Evolutionary conservation across 2,797 vertebrate genomes (phyloP), one percentile per base, ranked within the genome.

Genomic region (Enteromius thamalakanensis): DNA sequence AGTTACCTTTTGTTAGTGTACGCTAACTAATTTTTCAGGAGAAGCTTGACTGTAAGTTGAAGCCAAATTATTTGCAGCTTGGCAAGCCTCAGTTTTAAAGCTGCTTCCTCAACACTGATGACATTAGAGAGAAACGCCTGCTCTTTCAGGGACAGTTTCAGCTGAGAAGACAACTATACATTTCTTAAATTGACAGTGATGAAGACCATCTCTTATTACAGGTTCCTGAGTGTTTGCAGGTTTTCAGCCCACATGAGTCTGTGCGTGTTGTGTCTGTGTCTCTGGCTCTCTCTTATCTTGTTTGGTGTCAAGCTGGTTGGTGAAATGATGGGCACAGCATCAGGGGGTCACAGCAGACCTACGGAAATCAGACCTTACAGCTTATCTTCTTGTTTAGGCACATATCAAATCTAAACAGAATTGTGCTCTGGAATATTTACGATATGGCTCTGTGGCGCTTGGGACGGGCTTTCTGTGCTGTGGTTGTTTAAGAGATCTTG

Each of bases 251-350:
- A 70, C 74, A 83, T 69, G 74, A 69, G 81, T 77, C 49, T 76
- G 21, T 76, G 81, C 67, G 64, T 79, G 78, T 83, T 82, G 62
- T 82, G 87, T 89, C 90, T 74, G 80, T 74, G 87, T 84, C 81
- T 91, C 87, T 88, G 89, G 91, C 91, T 93, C 92, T 93, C 90
- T 93, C 91, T 93, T 86, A 88, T 90, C 93, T 91, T 90, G 84
- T 93, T 93, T 88, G 91, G 89, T 85, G 84, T 87, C 86, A 79
- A 89, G 81, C 89, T 88, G 84, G 90, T 90, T 89, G 87, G 89
- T 84, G 89, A 91, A 86, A 87, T 88, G 90, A 93, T 93, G 92
- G 90, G 86, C 76, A 89, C 86, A 91, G 89, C 90, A 91, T 87
- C 81, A 74, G 82, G 74, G 78, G 90, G 90, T 89, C 91, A 83